These are phyloP conservation scores for Scelioninae gen. 2 DNA, from an alignment of 2,888 invertebrate species.

Conservation along the genomic window DNA sequence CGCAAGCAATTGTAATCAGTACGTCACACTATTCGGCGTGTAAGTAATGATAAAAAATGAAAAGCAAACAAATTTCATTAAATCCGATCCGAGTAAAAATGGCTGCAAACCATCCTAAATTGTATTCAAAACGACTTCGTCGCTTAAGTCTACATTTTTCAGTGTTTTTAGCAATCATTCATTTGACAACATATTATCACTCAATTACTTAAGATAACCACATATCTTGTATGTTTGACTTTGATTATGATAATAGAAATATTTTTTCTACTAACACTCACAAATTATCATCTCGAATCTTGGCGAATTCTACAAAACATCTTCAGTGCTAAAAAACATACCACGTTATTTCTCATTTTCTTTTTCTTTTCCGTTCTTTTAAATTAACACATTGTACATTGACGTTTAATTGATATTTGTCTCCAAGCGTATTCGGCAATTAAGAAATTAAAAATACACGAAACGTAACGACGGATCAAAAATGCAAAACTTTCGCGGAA, in stretches of 20 bases:
- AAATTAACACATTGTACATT: too few species aligned
- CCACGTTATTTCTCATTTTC: not conserved
- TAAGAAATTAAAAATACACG: too few species aligned
- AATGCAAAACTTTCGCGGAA: too few species aligned
- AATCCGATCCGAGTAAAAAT: too few species aligned
- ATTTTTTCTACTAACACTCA: slow-evolving; percentile 31
- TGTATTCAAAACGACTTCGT: not conserved
- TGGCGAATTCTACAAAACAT: slow-evolving; percentile 11
- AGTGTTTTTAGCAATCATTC: slow-evolving; percentile 15
- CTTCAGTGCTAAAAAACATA: slow-evolving; percentile 1
- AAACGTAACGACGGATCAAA: too few species aligned
- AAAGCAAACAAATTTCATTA: too few species aligned
- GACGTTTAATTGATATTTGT: too few species aligned
- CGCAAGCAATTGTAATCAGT: too few species aligned
- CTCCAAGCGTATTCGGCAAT: too few species aligned
- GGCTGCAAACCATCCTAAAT: too few species aligned
- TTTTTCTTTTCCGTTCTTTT: not conserved
- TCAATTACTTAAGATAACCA: slow-evolving; percentile 46
- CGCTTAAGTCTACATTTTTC: not conserved
- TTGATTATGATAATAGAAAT: slow-evolving; percentile 50
- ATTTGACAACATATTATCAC: slow-evolving; percentile 41
- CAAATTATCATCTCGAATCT: slow-evolving; percentile 18
- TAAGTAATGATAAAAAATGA: too few species aligned
- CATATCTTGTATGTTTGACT: slow-evolving; percentile 50
- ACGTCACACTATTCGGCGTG: too few species aligned